Conservation (phyloP, 2,113 vertebrate genomes). For the Tauraco erythrolophus region DNA sequence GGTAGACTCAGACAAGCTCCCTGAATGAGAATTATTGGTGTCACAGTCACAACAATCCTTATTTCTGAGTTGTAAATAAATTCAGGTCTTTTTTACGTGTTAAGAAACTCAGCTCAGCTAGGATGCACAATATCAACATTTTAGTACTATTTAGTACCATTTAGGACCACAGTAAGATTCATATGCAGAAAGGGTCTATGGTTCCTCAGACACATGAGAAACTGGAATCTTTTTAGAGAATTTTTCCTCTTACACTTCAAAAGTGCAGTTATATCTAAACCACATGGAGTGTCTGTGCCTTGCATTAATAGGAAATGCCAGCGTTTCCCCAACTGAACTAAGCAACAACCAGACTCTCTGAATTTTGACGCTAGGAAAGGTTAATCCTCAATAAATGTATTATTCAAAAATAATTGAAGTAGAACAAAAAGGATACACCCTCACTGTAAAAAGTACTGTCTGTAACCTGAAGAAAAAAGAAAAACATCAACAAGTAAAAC, state of each 20-base stretch:
- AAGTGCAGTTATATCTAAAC: neutral
- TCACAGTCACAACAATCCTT: neutral
- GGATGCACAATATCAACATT: neutral
- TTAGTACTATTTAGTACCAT: neutral
- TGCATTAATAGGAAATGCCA: neutral
- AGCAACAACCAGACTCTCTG: neutral
- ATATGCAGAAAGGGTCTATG: neutral
- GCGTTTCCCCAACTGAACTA: neutral
- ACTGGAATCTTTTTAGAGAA: neutral
- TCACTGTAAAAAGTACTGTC: neutral
- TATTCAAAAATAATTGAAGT: neutral
- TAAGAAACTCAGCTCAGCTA: neutral
- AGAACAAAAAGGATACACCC: neutral
- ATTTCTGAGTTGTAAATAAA: neutral
- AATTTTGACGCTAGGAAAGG: neutral
- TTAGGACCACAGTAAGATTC: neutral
- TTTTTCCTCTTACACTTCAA: neutral
- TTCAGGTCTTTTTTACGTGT: neutral
- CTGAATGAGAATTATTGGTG: neutral
- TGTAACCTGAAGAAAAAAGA: neutral
- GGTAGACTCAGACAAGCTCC: neutral
- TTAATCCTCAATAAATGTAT: neutral
- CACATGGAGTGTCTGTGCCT: neutral
- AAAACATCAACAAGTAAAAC: neutral
- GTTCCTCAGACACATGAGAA: neutral